phyloP scores from a whole-genome alignment of 2,888 invertebrate species.

The Brachypalpus laphriformis region DNA sequence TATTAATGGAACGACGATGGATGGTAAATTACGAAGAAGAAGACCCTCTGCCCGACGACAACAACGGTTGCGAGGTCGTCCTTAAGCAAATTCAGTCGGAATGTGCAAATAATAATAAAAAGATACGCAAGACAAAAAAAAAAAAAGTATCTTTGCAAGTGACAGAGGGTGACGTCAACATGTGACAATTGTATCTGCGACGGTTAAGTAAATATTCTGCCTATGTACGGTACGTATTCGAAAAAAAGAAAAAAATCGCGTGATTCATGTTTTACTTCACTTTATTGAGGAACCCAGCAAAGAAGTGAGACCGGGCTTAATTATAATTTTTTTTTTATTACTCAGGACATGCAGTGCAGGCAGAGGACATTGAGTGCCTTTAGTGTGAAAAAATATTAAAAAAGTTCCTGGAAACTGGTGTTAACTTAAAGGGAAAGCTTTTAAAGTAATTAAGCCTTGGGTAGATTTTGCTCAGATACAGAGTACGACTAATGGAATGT shows the following conservation, averaged over 20 bases:
- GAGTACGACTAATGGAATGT: background rate
- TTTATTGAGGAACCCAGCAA: conserved; percentile 1
- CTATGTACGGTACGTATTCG: background rate
- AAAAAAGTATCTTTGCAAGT: background rate
- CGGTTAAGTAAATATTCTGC: conserved; percentile 19
- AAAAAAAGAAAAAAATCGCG: conserved; percentile 32
- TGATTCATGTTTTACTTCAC: conserved; percentile 50
- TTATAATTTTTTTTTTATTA: background rate
- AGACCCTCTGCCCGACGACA: background rate
- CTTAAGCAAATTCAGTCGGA: conserved; percentile 63
- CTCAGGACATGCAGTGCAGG: conserved; percentile 9
- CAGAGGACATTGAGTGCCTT: conserved; percentile 3
- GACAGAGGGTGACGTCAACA: conserved; percentile 37
- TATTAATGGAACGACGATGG: conserved; percentile 12
- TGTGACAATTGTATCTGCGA: conserved; percentile 45
- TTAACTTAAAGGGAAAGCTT: conserved; percentile 21
- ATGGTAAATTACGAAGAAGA: background rate
- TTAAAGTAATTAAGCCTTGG: conserved; percentile 24
- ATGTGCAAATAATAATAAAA: conserved; percentile 51
- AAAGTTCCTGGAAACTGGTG: background rate
- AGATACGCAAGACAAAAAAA: conserved; percentile 1
- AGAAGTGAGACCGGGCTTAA: background rate
- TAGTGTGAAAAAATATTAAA: conserved; percentile 7
- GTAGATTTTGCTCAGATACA: conserved; percentile 9
- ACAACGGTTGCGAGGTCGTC: conserved; percentile 26